Evolutionary conservation across 2,797 vertebrate genomes (phyloP).

Genomic region (Gallinago nigripennis): DNA sequence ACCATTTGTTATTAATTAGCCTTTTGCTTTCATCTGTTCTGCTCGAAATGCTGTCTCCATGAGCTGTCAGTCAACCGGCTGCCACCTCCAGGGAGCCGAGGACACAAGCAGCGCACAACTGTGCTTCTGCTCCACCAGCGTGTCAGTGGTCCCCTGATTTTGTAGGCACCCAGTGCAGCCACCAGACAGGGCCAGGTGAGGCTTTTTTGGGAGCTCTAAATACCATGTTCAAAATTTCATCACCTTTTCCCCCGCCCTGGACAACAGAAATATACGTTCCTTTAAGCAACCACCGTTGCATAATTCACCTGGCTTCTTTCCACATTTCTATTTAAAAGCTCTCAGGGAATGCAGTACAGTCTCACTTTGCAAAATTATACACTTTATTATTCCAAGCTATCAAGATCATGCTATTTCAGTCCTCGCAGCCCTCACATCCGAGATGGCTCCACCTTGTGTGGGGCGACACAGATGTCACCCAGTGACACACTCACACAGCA

Average conservation of each 20-base stretch:
- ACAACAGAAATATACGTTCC: not conserved
- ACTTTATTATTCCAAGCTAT: not conserved
- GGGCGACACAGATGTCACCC: not conserved
- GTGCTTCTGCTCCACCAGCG: not conserved
- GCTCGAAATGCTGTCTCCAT: not conserved
- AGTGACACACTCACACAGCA: not conserved
- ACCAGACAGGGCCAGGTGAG: not conserved
- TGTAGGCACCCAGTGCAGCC: not conserved
- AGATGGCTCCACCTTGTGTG: not conserved
- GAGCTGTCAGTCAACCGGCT: not conserved
- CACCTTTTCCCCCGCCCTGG: accelerated
- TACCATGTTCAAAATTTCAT: not conserved
- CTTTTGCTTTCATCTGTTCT: conserved; percentile 13
- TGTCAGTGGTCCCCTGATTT: not conserved
- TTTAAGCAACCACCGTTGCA: not conserved
- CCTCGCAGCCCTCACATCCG: not conserved
- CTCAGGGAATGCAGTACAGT: not conserved
- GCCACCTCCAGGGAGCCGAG: not conserved
- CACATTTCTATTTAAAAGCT: not conserved
- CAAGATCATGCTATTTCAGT: not conserved
- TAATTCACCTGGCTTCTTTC: conserved; percentile 14
- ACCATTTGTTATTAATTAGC: conserved; percentile 17
- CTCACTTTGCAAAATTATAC: not conserved
- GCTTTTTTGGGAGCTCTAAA: not conserved
- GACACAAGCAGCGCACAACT: not conserved